These are phyloP conservation scores for Pemphredon lugubris DNA, from an alignment of 2,888 invertebrate genomes.

Conservation along the genomic window DNA sequence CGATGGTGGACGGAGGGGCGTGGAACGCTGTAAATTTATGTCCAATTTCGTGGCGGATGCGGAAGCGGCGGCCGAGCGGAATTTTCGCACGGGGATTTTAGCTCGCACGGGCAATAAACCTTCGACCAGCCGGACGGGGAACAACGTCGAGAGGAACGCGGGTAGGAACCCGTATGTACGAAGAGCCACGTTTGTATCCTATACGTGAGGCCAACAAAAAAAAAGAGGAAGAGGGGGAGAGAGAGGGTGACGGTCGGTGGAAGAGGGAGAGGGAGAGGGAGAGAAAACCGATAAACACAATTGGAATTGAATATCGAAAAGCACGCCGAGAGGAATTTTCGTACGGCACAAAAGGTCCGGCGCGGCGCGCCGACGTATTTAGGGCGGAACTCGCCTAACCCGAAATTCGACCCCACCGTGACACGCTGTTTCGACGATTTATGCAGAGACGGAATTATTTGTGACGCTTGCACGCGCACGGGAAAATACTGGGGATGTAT, in stretches of 20 bases:
- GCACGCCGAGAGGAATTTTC: constrained; percentile 32
- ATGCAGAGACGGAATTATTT: constrained; percentile 53
- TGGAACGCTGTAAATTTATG: constrained; percentile 69
- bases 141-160: constrained; percentile 47
- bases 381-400: constrained; percentile 53
- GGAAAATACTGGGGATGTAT: constrained; percentile 24
- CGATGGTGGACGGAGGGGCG: constrained; percentile 24
- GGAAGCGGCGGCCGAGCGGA: constrained; percentile 65
- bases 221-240: background rate
- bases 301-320: constrained; percentile 65
- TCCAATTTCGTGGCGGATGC: constrained; percentile 71
- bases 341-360: constrained; percentile 31
- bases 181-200: constrained; percentile 26
- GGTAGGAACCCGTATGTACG: constrained; percentile 25
- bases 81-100: constrained; percentile 72
- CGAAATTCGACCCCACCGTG: constrained; percentile 39
- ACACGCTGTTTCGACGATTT: constrained; percentile 45
- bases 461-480: constrained; percentile 30
- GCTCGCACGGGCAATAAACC: constrained; percentile 69
- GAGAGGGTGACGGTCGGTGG: background rate
- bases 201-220: constrained; percentile 2
- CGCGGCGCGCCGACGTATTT: constrained; percentile 45
- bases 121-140: constrained; percentile 54
- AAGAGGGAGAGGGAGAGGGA: background rate
- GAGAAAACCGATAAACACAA: constrained; percentile 54